These are phyloP conservation scores for Kradibia gibbosae DNA, from an alignment of 1,140 invertebrate genomes.

Conservation along the genomic window DNA sequence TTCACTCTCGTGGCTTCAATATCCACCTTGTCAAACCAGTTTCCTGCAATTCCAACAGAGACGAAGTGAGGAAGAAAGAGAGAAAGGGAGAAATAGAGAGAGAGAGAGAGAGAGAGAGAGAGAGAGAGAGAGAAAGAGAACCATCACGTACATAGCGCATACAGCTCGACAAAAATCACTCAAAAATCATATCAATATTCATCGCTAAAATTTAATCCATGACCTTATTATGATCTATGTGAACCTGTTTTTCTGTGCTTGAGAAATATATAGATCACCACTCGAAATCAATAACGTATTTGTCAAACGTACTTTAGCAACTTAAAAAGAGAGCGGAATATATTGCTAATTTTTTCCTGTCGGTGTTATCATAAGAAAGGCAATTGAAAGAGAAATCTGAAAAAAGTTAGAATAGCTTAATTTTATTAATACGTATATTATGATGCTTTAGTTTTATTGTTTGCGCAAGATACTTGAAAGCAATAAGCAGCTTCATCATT, in stretches of 20 bases:
- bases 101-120: no score
- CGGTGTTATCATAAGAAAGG: neutral
- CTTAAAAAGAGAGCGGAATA: neutral
- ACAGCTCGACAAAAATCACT: slow-evolving; percentile 19
- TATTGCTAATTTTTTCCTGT: neutral
- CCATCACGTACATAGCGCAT: slow-evolving; percentile 55
- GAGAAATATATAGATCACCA: neutral
- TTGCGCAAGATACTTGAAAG: neutral
- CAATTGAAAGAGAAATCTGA: neutral
- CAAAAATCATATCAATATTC: slow-evolving; percentile 34
- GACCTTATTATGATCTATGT: neutral
- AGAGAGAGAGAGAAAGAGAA: no score
- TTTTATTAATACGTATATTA: neutral
- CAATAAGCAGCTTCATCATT: neutral
- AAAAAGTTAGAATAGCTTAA: neutral
- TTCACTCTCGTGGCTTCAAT: slow-evolving; percentile 59
- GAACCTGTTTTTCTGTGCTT: neutral
- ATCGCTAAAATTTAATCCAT: neutral
- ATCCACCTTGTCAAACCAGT: slow-evolving; percentile 72
- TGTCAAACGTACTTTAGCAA: neutral
- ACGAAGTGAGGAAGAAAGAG: no score
- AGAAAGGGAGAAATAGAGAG: no score
- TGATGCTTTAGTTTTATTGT: neutral
- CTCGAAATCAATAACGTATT: neutral
- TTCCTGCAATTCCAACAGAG: slow-evolving; percentile 60